Evolutionary conservation across 2,797 vertebrate species (phyloP).

Genomic region (Spheniscus humboldti): DNA sequence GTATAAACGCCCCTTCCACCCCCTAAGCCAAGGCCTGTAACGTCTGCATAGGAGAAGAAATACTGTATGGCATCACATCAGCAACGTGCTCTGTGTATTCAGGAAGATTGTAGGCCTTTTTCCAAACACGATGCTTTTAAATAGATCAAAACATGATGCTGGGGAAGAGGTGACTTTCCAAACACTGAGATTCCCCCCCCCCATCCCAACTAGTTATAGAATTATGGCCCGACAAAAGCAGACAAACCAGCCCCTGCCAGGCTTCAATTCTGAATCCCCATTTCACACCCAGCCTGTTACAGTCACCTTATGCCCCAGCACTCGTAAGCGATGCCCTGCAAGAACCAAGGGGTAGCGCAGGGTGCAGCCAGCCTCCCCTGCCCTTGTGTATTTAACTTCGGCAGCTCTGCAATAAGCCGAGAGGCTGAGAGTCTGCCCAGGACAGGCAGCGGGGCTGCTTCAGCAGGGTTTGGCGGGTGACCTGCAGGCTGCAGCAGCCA

Average conservation of each 20-base stretch:
- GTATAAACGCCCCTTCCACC: not conserved
- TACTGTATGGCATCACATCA: not conserved
- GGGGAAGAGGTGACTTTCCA: not conserved
- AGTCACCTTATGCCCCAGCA: not conserved
- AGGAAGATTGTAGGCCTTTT: not conserved
- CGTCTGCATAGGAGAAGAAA: not conserved
- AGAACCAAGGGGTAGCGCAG: not conserved
- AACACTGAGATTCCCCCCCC: not conserved
- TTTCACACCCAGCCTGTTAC: not conserved
- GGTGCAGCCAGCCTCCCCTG: not conserved
- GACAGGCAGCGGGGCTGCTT: not conserved
- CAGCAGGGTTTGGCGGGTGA: not conserved
- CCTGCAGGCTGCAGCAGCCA: not conserved
- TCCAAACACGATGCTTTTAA: not conserved
- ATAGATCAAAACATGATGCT: not conserved
- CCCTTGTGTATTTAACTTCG: accelerated
- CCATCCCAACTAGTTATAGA: not conserved
- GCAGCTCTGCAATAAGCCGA: accelerated
- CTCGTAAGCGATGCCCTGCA: not conserved
- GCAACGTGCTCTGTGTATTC: not conserved
- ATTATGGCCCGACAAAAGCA: not conserved
- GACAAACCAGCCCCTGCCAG: not conserved
- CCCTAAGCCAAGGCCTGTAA: not conserved
- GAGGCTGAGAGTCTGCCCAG: not conserved
- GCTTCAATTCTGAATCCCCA: not conserved